Percentiles rank a stretch among this genome's conserved stretches.
Evolutionary conservation across 2,888 invertebrate genomes (phyloP).

Genomic region (Metacarcinus magister): DNA sequence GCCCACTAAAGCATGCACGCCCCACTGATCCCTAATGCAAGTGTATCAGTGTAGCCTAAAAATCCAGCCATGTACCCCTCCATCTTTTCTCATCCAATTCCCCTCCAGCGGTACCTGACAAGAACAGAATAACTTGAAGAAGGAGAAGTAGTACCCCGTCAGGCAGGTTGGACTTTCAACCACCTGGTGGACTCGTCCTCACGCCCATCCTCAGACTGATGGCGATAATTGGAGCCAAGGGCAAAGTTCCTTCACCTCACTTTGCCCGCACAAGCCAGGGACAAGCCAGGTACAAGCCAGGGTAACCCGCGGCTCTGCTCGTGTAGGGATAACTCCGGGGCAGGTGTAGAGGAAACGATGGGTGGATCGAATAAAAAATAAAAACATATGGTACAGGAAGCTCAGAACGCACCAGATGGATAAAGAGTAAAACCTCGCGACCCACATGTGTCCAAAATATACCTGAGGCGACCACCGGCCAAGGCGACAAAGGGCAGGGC

Average conservation of each 20-base stretch:
- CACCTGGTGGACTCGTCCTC: not conserved
- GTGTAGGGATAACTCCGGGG: not conserved
- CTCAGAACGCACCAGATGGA: slow-evolving; percentile 30
- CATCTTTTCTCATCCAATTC: not conserved
- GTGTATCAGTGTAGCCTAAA: not conserved
- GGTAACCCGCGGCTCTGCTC: not conserved
- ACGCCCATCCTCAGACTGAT: not conserved
- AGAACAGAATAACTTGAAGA: not conserved
- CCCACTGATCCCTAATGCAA: slow-evolving; percentile 26
- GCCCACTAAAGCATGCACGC: not conserved
- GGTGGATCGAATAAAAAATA: not conserved
- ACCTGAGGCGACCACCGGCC: not conserved
- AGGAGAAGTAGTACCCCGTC: not conserved
- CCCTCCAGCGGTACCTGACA: not conserved
- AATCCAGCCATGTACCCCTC: too few species aligned
- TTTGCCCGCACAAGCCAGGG: too few species aligned
- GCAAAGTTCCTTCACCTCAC: not conserved
- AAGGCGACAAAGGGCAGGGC: not conserved
- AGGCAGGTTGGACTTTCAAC: not conserved
- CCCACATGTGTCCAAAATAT: slow-evolving; percentile 11
- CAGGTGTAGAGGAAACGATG: slow-evolving; percentile 41
- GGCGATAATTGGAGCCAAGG: not conserved
- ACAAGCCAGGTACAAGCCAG: not conserved
- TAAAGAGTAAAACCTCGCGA: not conserved
- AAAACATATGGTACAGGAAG: not conserved